These are phyloP conservation scores for Ectobius pallidus DNA, from an alignment of 2,888 invertebrate species.

Conservation along the genomic window DNA sequence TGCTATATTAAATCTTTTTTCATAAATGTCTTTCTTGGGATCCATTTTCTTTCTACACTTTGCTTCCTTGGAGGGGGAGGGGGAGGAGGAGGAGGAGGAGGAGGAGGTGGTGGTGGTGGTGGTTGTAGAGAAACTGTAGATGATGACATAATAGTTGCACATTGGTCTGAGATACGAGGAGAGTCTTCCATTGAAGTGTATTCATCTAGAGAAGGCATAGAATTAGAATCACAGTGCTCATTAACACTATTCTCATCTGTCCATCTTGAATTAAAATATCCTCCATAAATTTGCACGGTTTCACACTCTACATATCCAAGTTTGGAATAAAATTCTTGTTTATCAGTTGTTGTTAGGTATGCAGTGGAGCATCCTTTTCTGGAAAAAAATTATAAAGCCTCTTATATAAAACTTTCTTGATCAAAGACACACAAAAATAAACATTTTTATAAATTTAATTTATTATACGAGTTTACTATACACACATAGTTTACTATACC, in stretches of 20 bases:
- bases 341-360: conserved; percentile 38
- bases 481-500: no score
- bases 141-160: background rate
- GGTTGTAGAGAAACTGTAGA: background rate
- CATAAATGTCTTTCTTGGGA: conserved; percentile 13
- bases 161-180: no score
- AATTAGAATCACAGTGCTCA: no score
- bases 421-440: background rate
- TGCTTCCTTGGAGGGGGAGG: conserved; percentile 26
- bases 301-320: conserved; percentile 39
- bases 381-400: background rate
- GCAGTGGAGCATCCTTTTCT: conserved; percentile 27
- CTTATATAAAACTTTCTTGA: background rate
- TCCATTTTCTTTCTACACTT: background rate
- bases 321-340: conserved; percentile 36
- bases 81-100: conserved; percentile 22
- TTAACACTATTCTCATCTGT: no score
- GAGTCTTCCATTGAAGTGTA: no score
- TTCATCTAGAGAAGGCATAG: no score
- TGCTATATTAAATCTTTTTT: conserved; percentile 21
- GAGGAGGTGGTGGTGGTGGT: conserved; percentile 20
- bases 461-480: no score
- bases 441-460: no score
- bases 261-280: background rate
- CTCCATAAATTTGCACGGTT: conserved; percentile 38